Evolutionary conservation across 2,888 invertebrate genomes (phyloP).

Genomic region (Philereme transversata): DNA sequence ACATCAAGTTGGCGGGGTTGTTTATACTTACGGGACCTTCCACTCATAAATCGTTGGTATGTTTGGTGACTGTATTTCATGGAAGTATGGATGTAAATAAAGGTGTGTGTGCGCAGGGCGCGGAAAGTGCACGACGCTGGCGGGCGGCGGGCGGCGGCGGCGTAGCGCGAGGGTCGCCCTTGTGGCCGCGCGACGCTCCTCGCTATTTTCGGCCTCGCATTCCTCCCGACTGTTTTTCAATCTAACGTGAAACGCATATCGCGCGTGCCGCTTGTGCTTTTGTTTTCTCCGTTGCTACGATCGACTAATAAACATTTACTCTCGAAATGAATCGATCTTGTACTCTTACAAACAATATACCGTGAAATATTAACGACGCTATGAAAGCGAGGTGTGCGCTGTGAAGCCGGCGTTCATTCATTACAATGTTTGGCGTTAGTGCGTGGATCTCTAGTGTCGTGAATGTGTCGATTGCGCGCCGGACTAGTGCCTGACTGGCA

Average conservation of each 20-base stretch:
- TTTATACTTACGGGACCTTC: conserved; percentile 59
- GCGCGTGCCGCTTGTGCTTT: conserved; percentile 75
- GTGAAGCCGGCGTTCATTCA: conserved; percentile 44
- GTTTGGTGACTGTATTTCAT: conserved; percentile 60
- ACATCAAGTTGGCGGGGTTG: conserved; percentile 53
- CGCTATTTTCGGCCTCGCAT: conserved; percentile 82
- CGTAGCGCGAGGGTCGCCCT: conserved; percentile 76
- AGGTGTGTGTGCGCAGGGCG: conserved; percentile 62
- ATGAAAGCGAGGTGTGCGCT: conserved; percentile 39
- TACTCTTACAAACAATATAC: conserved; percentile 47
- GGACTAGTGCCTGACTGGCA: conserved; percentile 65
- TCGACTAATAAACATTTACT: conserved; percentile 50
- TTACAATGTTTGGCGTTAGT: conserved; percentile 59
- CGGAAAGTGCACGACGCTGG: conserved; percentile 37
- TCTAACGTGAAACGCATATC: conserved; percentile 80
- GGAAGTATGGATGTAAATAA: conserved; percentile 75
- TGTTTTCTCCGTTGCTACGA: conserved; percentile 63
- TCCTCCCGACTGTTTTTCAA: conserved; percentile 82
- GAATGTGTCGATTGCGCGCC: conserved; percentile 52
- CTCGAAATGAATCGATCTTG: conserved; percentile 48
- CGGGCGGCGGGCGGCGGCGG: conserved; percentile 32
- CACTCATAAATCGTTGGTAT: conserved; percentile 60
- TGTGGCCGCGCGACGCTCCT: conserved; percentile 77
- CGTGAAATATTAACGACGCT: conserved; percentile 39
- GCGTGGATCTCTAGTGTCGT: conserved; percentile 53